Conservation (phyloP, 2,797 vertebrate genomes). For the Lepidocolaptes lacrymiger region DNA sequence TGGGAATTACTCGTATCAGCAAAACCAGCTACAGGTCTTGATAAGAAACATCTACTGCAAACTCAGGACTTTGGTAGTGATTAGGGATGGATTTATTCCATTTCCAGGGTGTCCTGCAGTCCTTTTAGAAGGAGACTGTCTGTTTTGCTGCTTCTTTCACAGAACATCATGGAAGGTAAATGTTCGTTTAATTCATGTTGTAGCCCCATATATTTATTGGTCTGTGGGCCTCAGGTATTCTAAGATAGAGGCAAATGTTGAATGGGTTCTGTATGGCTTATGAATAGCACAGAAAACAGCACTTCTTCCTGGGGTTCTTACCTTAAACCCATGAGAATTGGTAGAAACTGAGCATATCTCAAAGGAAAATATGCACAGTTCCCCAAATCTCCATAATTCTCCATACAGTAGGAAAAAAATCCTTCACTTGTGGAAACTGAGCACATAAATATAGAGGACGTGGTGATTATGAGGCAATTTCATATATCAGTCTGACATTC, state of each 20-base stretch:
- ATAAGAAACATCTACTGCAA: constrained; percentile 36
- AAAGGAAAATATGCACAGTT: background rate
- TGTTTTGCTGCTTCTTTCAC: background rate
- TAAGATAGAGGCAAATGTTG: fast-evolving
- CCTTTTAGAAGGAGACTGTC: background rate
- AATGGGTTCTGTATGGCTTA: background rate
- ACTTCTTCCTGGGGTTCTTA: background rate
- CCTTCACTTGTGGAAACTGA: background rate
- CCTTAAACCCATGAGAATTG: background rate
- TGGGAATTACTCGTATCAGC: background rate
- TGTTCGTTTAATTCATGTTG: background rate
- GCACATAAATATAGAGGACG: background rate
- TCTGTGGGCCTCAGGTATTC: background rate
- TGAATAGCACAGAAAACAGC: background rate
- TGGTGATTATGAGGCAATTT: background rate
- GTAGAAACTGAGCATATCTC: background rate
- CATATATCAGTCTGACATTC: background rate
- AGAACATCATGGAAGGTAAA: background rate
- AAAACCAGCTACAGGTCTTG: background rate
- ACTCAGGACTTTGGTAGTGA: background rate
- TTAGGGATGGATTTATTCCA: background rate
- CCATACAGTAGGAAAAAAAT: background rate
- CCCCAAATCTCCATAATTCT: background rate
- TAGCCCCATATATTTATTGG: background rate
- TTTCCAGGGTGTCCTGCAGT: background rate